Conservation (phyloP, 2,797 vertebrate genomes). For the Takifugu rubripes region DNA sequence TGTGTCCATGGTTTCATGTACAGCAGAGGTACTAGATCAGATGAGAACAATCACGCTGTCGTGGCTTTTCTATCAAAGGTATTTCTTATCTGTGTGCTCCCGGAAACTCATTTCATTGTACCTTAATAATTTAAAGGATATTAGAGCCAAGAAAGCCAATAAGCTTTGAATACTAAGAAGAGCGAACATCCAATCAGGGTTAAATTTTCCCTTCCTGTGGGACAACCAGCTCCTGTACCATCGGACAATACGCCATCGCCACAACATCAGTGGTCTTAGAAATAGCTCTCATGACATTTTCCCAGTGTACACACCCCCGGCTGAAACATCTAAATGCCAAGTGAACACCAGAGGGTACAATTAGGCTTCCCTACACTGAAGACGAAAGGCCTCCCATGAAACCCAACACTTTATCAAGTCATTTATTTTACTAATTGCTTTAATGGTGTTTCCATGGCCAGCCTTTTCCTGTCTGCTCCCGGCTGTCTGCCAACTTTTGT, state of each 20-base stretch:
- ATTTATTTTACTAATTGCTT: constrained; percentile 64
- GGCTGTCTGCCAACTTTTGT: constrained; percentile 36
- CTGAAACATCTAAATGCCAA: constrained; percentile 66
- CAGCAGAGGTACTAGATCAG: too few relatives aligned
- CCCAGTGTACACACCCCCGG: constrained; percentile 41
- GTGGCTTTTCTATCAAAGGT: too few relatives aligned
- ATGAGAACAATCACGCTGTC: too few relatives aligned
- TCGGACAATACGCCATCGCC: constrained; percentile 28
- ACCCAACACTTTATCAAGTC: constrained; percentile 39
- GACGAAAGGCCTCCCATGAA: constrained; percentile 12
- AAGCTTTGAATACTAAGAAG: too few relatives aligned
- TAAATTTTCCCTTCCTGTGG: constrained; percentile 12
- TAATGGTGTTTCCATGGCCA: constrained; percentile 59
- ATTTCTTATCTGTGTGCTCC: too few relatives aligned
- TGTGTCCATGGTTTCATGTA: too few relatives aligned
- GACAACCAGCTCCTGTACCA: constrained; percentile 18
- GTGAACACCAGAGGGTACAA: constrained; percentile 65
- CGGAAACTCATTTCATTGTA: too few relatives aligned
- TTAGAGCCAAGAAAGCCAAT: too few relatives aligned
- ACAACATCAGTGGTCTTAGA: constrained; percentile 32
- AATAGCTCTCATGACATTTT: constrained; percentile 64
- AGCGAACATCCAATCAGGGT: constrained; percentile 5
- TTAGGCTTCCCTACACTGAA: constrained; percentile 59
- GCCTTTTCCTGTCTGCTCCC: constrained; percentile 39
- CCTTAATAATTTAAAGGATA: too few relatives aligned